Evolutionary conservation across 2,797 vertebrate genomes (phyloP).

Genomic region (Xyrichtys novacula): DNA sequence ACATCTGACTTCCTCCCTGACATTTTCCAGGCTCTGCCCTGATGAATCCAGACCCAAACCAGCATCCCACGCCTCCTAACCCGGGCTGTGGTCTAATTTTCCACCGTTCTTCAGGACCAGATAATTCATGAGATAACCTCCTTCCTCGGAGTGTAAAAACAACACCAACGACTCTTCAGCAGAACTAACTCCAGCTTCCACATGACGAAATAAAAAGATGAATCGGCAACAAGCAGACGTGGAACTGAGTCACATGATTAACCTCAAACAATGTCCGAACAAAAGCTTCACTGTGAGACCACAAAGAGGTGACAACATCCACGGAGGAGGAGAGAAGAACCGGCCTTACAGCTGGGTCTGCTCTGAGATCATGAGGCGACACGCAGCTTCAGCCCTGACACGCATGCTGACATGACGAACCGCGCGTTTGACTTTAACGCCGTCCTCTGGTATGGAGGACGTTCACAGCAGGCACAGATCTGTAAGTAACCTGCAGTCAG

Average conservation of each 20-base stretch:
- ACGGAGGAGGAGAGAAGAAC: background rate
- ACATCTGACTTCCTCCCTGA: too few relatives aligned
- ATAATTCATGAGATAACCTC: background rate
- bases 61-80: background rate
- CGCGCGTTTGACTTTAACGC: background rate
- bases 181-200: slow-evolving; percentile 12
- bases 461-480: background rate
- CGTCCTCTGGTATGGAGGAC: background rate
- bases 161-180: background rate
- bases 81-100: background rate
- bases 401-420: background rate
- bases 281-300: slow-evolving; percentile 28
- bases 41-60: background rate
- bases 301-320: slow-evolving; percentile 10
- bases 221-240: slow-evolving; percentile 11
- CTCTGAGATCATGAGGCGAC: slow-evolving; percentile 44
- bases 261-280: slow-evolving; percentile 29
- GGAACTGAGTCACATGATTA: slow-evolving; percentile 36
- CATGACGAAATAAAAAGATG: slow-evolving; percentile 5
- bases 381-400: slow-evolving; percentile 14
- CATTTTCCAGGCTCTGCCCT: too few relatives aligned
- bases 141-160: background rate
- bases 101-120: background rate
- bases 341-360: slow-evolving; percentile 19
- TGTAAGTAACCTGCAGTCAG: background rate